Conservation (phyloP, 2,113 vertebrate species). For the Odocoileus virginianus region DNA sequence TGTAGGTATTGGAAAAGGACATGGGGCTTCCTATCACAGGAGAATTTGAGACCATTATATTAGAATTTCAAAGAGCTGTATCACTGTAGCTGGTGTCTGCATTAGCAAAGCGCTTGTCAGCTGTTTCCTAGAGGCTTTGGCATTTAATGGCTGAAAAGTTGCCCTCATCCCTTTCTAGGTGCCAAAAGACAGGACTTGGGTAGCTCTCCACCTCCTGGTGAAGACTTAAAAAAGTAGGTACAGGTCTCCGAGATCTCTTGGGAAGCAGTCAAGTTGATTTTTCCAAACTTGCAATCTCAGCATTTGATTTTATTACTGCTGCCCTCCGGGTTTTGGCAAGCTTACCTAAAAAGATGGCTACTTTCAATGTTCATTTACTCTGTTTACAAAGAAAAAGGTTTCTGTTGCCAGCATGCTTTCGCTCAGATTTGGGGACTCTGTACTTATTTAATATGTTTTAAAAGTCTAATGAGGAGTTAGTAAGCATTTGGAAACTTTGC, state of each 20-base stretch:
- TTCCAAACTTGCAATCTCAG: background rate
- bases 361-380: background rate
- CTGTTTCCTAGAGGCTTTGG: slow-evolving; percentile 1
- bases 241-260: background rate
- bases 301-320: slow-evolving; percentile 11
- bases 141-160: background rate
- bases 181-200: background rate
- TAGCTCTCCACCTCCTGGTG: background rate
- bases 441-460: slow-evolving; percentile 32
- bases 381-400: slow-evolving; percentile 31
- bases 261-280: background rate
- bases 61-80: background rate
- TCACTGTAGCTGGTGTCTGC: background rate
- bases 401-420: background rate
- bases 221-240: background rate
- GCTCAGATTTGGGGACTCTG: background rate
- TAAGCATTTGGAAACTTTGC: slow-evolving; percentile 37
- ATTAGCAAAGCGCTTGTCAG: background rate
- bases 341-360: background rate
- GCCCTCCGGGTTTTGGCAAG: background rate
- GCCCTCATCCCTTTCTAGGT: background rate
- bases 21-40: background rate
- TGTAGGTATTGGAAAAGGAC: background rate
- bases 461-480: slow-evolving; percentile 7
- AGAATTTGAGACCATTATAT: background rate